phyloP scores from a whole-genome alignment of 2,113 vertebrate genomes.

The Rattus norvegicus region DNA sequence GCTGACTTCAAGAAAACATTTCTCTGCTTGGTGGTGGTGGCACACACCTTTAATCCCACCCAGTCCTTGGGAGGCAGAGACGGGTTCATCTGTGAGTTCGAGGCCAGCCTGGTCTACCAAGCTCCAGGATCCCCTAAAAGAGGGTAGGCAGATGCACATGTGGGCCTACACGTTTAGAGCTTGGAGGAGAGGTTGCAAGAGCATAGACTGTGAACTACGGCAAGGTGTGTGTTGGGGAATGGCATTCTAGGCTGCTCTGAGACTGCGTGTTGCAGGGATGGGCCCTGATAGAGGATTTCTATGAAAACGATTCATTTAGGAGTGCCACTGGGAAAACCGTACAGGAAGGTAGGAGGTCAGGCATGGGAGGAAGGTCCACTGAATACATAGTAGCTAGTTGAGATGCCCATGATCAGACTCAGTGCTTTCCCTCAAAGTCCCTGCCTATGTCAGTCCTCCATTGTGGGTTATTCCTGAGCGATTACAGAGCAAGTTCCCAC shows the following conservation, averaged over 20 bases:
- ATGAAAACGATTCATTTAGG: background rate
- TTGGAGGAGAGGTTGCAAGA: background rate
- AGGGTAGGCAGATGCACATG: background rate
- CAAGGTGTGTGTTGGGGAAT: background rate
- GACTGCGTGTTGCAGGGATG: background rate
- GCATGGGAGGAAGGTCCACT: background rate
- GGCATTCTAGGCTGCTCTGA: background rate
- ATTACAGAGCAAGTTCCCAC: background rate
- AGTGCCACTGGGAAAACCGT: background rate
- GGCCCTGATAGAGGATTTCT: background rate
- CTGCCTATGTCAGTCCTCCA: background rate
- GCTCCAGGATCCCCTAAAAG: background rate
- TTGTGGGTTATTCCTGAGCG: background rate
- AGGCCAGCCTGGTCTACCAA: background rate
- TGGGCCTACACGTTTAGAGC: background rate
- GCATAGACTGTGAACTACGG: background rate
- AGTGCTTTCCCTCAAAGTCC: no score
- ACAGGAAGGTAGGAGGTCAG: background rate
- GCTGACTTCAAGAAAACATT: background rate
- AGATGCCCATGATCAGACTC: background rate
- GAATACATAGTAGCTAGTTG: fast-evolving
- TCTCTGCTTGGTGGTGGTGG: background rate
- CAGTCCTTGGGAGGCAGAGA: background rate
- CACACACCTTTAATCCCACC: background rate
- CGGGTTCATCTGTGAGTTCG: background rate